Evolutionary conservation across 2,797 vertebrate genomes (phyloP).

Genomic region (Sebastolobus alascanus): DNA sequence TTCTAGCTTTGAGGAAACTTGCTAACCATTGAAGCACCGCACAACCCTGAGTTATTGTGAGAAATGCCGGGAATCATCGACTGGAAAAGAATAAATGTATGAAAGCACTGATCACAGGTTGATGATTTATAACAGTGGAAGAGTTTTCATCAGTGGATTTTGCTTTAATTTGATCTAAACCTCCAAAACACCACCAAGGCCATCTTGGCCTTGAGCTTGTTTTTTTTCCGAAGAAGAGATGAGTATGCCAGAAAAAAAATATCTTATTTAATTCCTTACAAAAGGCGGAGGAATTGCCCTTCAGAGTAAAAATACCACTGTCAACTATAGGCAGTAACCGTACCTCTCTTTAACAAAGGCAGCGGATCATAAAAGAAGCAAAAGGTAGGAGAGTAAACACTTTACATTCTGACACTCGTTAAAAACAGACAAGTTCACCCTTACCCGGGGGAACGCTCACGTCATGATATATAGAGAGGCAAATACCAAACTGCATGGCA

Average conservation of each 20-base stretch:
- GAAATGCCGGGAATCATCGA: background rate
- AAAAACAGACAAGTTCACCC: conserved; percentile 73
- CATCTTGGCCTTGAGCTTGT: conserved; percentile 34
- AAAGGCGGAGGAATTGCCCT: conserved; percentile 51
- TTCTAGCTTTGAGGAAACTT: background rate
- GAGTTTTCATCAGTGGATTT: conserved; percentile 33
- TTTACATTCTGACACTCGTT: conserved; percentile 80
- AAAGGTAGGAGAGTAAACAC: conserved; percentile 76
- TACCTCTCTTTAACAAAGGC: conserved; percentile 60
- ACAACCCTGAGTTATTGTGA: background rate
- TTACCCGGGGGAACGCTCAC: conserved; percentile 57
- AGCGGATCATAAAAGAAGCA: conserved; percentile 60
- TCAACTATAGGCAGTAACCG: conserved; percentile 37
- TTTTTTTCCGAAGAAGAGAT: conserved; percentile 26
- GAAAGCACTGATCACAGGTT: conserved; percentile 19
- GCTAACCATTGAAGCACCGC: background rate
- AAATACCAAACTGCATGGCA: conserved; percentile 83
- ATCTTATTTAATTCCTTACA: conserved; percentile 32
- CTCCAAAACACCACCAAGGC: conserved; percentile 38
- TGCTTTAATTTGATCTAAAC: conserved; percentile 52
- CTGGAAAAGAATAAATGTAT: background rate
- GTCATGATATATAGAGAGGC: conserved; percentile 73
- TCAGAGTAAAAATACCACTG: conserved; percentile 61
- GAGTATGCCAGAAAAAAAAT: conserved; percentile 27
- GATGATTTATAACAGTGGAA: conserved; percentile 25